Percentiles rank a stretch among this genome's conserved stretches.
phyloP scores from a whole-genome alignment of 2,113 vertebrate species.

The Sylvietta virens region DNA sequence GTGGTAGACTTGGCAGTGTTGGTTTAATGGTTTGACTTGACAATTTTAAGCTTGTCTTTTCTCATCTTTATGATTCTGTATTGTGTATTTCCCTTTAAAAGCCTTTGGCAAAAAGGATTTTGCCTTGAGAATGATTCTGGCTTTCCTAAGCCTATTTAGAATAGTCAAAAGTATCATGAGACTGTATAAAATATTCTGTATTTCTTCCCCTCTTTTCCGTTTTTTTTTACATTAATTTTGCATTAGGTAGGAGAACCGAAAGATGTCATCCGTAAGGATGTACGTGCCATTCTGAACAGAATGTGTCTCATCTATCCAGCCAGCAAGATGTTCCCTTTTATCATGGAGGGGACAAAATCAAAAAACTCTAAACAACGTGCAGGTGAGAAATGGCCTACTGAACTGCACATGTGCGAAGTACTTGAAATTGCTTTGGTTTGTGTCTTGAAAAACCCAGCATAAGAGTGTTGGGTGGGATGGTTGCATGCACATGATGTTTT shows the following conservation, averaged over 20 bases:
- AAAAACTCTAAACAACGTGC: conserved; percentile 98
- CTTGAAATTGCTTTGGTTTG: neutral
- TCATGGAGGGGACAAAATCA: conserved; percentile 98
- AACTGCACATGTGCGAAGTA: neutral
- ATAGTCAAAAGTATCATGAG: neutral
- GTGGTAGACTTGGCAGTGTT: neutral
- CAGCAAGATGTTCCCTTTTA: conserved; percentile 94
- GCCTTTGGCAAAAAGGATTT: neutral
- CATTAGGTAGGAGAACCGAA: conserved; percentile 93
- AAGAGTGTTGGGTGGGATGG: neutral
- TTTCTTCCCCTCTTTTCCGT: neutral
- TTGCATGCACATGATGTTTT: neutral
- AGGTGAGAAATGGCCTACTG: conserved; percentile 69
- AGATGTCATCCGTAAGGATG: conserved; percentile 93
- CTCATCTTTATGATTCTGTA: neutral
- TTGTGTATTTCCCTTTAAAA: neutral
- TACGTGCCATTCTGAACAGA: conserved; percentile 89
- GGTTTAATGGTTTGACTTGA: rapidly evolving
- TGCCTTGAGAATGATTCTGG: neutral
- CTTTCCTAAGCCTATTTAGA: neutral
- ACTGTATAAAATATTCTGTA: neutral
- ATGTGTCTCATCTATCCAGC: conserved; percentile 95
- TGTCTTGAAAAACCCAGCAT: neutral
- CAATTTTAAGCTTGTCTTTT: neutral
- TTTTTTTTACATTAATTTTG: neutral